phyloP scores from a whole-genome alignment of 2,797 vertebrate species.

The Danio kyathit region DNA sequence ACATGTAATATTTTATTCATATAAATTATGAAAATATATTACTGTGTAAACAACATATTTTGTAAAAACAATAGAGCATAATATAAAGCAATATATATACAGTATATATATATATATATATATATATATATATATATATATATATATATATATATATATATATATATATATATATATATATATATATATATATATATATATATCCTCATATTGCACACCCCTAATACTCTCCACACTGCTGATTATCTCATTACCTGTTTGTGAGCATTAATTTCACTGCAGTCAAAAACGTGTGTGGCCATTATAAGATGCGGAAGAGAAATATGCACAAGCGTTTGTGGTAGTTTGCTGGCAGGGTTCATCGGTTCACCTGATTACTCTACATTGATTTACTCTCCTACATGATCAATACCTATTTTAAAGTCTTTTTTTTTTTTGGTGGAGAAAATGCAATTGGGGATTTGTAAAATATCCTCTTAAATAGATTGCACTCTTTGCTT shows the following conservation, averaged over 20 bases:
- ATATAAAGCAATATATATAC: no score
- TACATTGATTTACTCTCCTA: constrained; percentile 38
- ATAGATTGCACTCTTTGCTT: background rate
- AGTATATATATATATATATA: no score
- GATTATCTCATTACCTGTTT: background rate
- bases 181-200: no score
- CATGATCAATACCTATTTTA: constrained; percentile 41
- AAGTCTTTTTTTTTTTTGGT: background rate
- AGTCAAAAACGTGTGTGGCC: constrained; percentile 7
- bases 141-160: no score
- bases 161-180: no score
- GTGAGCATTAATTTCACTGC: constrained; percentile 1
- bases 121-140: no score
- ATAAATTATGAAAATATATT: no score
- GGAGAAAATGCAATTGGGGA: background rate
- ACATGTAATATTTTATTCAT: no score
- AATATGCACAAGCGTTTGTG: constrained; percentile 4
- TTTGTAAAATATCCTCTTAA: constrained; percentile 9
- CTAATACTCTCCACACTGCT: background rate
- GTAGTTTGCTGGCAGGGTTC: constrained; percentile 29
- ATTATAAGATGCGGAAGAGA: background rate
- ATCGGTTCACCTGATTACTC: constrained; percentile 30
- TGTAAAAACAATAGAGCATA: no score
- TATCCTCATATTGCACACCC: no score
- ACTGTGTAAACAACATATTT: no score